Base-by-base conservation (phyloP, 1,140 invertebrate species). In the Drosophila insularis region DNA sequence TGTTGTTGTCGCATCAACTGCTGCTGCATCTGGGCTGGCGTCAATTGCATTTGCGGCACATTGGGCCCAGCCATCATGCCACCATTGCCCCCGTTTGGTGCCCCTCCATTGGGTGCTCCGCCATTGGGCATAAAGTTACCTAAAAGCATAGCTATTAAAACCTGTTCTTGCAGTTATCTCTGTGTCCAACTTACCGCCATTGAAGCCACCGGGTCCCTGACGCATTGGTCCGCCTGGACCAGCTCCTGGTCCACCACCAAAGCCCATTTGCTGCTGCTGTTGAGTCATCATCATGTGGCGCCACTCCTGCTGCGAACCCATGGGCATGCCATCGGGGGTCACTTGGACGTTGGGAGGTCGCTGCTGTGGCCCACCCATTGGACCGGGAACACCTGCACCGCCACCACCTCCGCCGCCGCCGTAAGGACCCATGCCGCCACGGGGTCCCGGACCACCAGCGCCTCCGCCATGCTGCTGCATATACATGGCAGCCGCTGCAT, bases 271-370 rank as follows among this genome's bases (percentile, higher is more conserved):
- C 77, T 95, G 95, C 79, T 95, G 95, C 81, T 95, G 95, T 74
- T 89, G 84, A 68, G 95, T 94, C 92, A 95, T 95, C 93, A 96
- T 94, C 78, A 96, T 92, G 71, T 95, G 92, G 64, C 96, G 95
- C 62, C 95, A 93, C 95, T 95, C 95, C 91, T 93, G 92, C 94
- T 93, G 92, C 89, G 94, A 91, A 93, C 93, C 93, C 92, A 93
- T 86, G 87, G 93, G 90, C 93, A 93, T 91, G 92, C 90, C 91
- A 81, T 93, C 89, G 89, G 93, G 74, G 87, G 93, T 92, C 82
- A 94, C 82, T 92, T 93, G 91, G 87, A 93, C 93, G 92, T 94
- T 74, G 77, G 92, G 82, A 67, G 92, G 87, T 71, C 93, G 39
- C 90, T 93, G 81, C 61, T 77, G 74, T 90, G 93, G 68, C 71